Evolutionary conservation across 1,140 invertebrate species (phyloP).

Genomic region (Orchestia grillus): DNA sequence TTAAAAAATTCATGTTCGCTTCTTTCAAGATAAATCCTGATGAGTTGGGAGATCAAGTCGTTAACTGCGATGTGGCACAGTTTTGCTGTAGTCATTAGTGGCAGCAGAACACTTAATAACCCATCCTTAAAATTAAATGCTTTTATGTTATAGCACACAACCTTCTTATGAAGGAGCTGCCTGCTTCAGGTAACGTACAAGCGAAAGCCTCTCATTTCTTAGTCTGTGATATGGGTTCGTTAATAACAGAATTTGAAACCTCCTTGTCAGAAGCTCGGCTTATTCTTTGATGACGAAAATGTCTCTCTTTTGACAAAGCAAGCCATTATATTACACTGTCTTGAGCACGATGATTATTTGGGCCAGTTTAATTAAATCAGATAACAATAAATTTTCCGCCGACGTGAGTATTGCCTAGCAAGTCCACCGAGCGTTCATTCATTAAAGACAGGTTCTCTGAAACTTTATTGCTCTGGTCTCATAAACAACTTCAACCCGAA

Average conservation of each 20-base stretch:
- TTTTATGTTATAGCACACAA: too few species aligned
- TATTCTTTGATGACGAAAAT: conserved; percentile 9
- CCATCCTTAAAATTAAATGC: too few species aligned
- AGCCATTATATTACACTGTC: background rate
- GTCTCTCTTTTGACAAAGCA: conserved; percentile 27
- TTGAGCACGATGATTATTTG: background rate
- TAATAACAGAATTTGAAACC: background rate
- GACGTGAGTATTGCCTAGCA: conserved; percentile 15
- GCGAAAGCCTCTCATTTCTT: background rate
- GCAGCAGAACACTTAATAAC: too few species aligned
- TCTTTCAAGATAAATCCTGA: too few species aligned
- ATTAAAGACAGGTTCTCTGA: conserved; percentile 24
- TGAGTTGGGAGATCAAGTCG: too few species aligned
- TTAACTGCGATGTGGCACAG: too few species aligned
- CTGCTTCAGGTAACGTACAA: background rate
- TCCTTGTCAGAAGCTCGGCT: background rate
- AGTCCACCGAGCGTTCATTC: background rate
- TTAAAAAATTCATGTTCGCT: too few species aligned
- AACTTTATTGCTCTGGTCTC: conserved; percentile 11
- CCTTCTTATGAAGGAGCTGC: too few species aligned
- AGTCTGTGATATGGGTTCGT: background rate
- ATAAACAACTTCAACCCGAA: conserved; percentile 34
- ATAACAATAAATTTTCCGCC: background rate
- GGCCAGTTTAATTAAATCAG: background rate
- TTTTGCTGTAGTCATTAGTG: too few species aligned